Evolutionary conservation across 2,797 vertebrate genomes (phyloP).

Genomic region (Falco concolor): DNA sequence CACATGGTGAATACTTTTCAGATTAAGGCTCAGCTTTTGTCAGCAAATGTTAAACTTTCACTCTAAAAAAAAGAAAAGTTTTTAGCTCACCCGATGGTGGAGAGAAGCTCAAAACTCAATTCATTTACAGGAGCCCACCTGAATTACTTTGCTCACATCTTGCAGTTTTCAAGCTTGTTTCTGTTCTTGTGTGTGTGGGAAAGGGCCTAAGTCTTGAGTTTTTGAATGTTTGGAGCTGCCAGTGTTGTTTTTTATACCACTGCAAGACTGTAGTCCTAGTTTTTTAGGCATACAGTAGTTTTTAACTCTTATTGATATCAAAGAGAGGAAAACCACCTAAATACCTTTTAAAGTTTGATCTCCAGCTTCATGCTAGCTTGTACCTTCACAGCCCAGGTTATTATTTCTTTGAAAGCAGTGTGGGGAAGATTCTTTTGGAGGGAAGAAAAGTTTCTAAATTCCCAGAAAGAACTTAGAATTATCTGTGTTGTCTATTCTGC

Average conservation of each 20-base stretch:
- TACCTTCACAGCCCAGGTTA: background rate
- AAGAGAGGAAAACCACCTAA: background rate
- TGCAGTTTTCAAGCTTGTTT: background rate
- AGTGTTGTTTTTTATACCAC: background rate
- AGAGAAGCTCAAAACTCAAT: background rate
- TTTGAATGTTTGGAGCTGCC: background rate
- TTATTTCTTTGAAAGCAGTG: background rate
- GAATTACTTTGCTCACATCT: background rate
- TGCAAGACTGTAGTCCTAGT: background rate
- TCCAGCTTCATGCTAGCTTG: background rate
- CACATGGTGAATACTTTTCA: background rate
- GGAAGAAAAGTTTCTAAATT: constrained; percentile 3
- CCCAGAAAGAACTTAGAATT: background rate
- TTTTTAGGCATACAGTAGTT: background rate
- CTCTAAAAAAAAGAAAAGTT: background rate
- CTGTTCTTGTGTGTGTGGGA: background rate
- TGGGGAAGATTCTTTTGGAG: background rate
- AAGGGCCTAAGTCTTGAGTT: background rate
- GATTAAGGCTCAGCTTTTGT: background rate
- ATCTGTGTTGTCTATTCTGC: background rate
- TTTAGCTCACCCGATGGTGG: background rate
- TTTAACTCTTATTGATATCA: background rate
- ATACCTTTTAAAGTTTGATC: background rate
- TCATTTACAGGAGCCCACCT: background rate
- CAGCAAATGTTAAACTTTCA: background rate